These are phyloP conservation scores for Carlito syrichta DNA, from an alignment of 2,113 vertebrate genomes.

Conservation along the genomic window DNA sequence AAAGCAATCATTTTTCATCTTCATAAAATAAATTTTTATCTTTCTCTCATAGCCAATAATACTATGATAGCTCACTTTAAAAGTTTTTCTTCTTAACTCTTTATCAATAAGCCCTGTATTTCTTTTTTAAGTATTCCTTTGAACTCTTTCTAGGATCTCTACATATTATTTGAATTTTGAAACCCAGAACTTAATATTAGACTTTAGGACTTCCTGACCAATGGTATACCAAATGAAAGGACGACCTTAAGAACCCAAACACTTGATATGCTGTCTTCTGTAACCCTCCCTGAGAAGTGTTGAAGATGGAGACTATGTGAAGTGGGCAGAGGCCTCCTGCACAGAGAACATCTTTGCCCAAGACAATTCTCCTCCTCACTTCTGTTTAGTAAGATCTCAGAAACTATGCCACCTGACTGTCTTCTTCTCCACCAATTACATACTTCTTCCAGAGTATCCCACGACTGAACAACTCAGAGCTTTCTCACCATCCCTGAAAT, in stretches of 20 bases:
- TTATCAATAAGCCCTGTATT: not conserved
- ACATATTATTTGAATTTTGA: not conserved
- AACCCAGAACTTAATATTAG: not conserved
- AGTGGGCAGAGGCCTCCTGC: not conserved
- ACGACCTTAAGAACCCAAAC: not conserved
- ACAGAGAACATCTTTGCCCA: not conserved
- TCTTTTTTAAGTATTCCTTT: not conserved
- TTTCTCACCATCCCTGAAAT: not conserved
- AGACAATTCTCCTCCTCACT: not conserved
- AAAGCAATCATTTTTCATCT: not conserved
- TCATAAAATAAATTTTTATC: not conserved
- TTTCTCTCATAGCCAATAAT: not conserved
- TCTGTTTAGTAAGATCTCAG: not conserved
- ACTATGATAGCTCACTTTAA: not conserved
- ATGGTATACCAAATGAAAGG: not conserved
- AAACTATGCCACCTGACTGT: not conserved
- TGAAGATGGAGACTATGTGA: not conserved
- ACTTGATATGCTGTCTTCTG: not conserved
- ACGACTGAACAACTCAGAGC: not conserved
- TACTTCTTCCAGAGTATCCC: not conserved
- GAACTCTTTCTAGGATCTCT: not conserved
- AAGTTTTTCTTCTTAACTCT: not conserved
- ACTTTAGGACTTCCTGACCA: not conserved
- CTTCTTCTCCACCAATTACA: not conserved
- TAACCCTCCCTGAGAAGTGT: not conserved